Evolutionary conservation across 2,113 vertebrate genomes (phyloP).

Genomic region (Scomber colias): DNA sequence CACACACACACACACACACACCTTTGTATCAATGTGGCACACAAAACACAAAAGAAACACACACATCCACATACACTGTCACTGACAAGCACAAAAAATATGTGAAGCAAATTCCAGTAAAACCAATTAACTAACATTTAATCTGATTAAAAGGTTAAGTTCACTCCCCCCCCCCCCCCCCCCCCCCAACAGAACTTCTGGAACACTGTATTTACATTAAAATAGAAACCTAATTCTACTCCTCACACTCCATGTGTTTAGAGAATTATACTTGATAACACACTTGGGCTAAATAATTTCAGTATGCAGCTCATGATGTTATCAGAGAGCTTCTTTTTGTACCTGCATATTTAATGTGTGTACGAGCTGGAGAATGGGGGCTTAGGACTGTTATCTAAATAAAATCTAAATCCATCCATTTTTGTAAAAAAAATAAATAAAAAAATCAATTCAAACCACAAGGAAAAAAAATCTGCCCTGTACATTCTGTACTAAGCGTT

Average conservation of each 20-base stretch:
- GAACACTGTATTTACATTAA: too few relatives aligned
- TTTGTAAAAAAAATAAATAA: neutral
- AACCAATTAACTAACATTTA: too few relatives aligned
- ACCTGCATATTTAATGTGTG: conserved; percentile 27
- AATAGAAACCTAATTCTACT: neutral
- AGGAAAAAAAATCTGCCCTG: neutral
- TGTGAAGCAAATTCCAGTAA: too few relatives aligned
- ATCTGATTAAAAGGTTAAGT: too few relatives aligned
- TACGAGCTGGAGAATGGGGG: neutral
- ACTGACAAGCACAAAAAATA: too few relatives aligned
- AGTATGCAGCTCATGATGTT: neutral
- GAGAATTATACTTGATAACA: neutral
- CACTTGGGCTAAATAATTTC: neutral
- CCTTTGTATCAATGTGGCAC: neutral
- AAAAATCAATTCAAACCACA: conserved; percentile 17
- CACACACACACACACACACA: neutral
- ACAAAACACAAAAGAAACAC: neutral
- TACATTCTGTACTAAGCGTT: neutral
- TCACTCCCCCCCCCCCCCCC: too few relatives aligned
- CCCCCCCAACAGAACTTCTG: too few relatives aligned
- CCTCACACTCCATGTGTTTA: neutral
- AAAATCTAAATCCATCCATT: conserved; percentile 25
- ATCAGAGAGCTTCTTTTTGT: conserved; percentile 11
- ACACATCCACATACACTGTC: too few relatives aligned
- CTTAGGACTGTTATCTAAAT: conserved; percentile 20